Evolutionary conservation across 2,888 invertebrate genomes (phyloP), one percentile per base, ranked within the genome.

Genomic region (Cheilosia soror): DNA sequence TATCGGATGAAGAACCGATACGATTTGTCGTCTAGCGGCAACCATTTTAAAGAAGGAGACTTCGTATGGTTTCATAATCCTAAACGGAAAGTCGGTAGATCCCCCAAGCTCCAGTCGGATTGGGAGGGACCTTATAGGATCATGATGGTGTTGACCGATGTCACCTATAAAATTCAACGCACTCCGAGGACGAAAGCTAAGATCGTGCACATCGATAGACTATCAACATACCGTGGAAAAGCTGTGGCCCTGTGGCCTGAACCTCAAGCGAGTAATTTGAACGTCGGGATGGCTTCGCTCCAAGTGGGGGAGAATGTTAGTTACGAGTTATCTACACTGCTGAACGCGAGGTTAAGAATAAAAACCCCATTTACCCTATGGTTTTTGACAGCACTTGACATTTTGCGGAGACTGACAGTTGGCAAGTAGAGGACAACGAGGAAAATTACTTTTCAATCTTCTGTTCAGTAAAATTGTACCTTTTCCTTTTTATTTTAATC

Each of bases 51-150:
- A 3, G 49, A 25, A 11, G 40, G 40, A 9, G 11, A 9, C 9
- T 40, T 40, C 11, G 40, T 40, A 11, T 57, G 57, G 57, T 37
- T 57, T 11, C 37, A 57, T 37, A 57, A 57, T 20, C 57, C 57
- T 4, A 33, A 33, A 20, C 5, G 33, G 15, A 27, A 7, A 27
- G 40, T 60, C 25, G 42, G 58, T 9, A 25, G 58, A 37, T 37
- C 37, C 9, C 33, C 57, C 15, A 58, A 58, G 37, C n/a, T 53
- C 6, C 55, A 60, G 13, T 60, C 58, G 5, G 58, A 42, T 37
- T 60, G 42, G 40, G 37, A 58, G 15, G 20, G 37, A 13, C 58
- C 58, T 5, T 42, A 60, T n/a, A 58, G 40, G 40, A 25, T 25
- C 29, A 29, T 58, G 6, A 40, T 11, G 58, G 58, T 37, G 27